phyloP scores from a whole-genome alignment of 37 sponge, comb jelly and placozoan genomes.

The Halichondria panicea region DNA sequence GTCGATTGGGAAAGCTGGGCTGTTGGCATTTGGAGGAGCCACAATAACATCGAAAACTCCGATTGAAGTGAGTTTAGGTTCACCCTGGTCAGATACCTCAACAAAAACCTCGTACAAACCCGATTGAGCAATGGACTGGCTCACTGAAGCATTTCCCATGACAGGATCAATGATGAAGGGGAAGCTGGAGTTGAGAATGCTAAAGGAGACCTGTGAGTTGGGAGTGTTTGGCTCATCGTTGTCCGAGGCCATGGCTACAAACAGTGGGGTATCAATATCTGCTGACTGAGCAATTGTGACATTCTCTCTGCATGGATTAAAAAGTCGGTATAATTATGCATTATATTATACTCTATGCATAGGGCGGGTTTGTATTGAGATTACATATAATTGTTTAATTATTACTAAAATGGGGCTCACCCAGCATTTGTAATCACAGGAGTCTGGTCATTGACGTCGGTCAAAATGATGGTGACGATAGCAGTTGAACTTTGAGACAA shows the following conservation, averaged over 20 bases:
- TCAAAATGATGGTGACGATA: constrained; percentile 33
- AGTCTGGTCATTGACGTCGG: constrained; percentile 63
- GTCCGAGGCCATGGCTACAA: constrained; percentile 26
- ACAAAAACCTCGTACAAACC: constrained; percentile 23
- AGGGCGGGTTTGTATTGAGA: too few relatives aligned
- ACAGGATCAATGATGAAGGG: constrained; percentile 30
- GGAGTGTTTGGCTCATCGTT: constrained; percentile 24
- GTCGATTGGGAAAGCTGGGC: constrained; percentile 26
- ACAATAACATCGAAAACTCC: constrained; percentile 37
- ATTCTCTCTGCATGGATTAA: not conserved
- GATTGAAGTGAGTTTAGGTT: constrained; percentile 43
- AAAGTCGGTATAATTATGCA: not conserved
- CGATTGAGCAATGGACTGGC: not conserved
- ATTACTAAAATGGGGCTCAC: constrained; percentile 33
- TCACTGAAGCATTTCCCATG: constrained; percentile 16
- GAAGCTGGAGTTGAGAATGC: constrained; percentile 12
- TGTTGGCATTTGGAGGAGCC: constrained; percentile 46
- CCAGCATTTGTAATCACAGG: constrained; percentile 41
- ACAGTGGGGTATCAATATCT: not conserved
- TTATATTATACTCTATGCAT: too few relatives aligned
- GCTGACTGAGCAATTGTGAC: constrained; percentile 19
- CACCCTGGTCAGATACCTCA: constrained; percentile 44
- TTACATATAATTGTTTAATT: too few relatives aligned
- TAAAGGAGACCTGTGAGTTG: constrained; percentile 26
- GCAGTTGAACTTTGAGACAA: not conserved